Evolutionary conservation across 1,140 invertebrate species (phyloP), one percentile per base, ranked within the genome.

Genomic region (Drosophila subpulchrella): DNA sequence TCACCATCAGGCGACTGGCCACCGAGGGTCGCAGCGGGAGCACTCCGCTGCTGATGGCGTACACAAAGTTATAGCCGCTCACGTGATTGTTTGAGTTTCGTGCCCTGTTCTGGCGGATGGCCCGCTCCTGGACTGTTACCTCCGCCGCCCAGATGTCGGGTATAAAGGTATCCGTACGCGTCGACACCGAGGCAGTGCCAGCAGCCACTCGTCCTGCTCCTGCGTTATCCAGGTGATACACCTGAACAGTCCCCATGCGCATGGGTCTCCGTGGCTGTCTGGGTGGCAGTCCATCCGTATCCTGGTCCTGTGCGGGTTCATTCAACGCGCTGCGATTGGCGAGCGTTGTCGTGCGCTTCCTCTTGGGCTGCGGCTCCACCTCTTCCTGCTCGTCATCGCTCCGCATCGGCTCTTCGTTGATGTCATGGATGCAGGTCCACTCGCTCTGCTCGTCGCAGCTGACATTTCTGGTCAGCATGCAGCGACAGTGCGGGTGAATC

Each of bases 391-490:
- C 84, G 0, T 78, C 81, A 0, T 78, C 79, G 12, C 59, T 63
- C 3, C 58, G 48, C 41, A 77, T 67, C 11, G 78, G 72, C 54
- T 92, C 91, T 44, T 91, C 91, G 54, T 90, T 89, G 59, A 99
- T 98, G 91, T 98, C 97, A 93, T 98, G 98, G 24, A 98, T 95
- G 92, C 97, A 98, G 3, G 97, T 98, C 97, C 97, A 98, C 96
- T 98, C 97, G 47, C 97, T 96, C 78, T 95, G 95, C 90, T 98
- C 97, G 86, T 97, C 95, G 68, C 95, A 95, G 78, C 96, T 97
- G 20, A 97, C 96, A 93, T 98, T 98, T 65, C 97, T 94, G 34
- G 97, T 97, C 27, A 98, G 92, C 11, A 96, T 96, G 92, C 96
- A 97, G 96, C 97, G 98, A 3, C 97, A 97, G 85, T 97, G 95